These are phyloP conservation scores for Phalloptychus januarius DNA, from an alignment of 2,797 vertebrate genomes.

Conservation along the genomic window DNA sequence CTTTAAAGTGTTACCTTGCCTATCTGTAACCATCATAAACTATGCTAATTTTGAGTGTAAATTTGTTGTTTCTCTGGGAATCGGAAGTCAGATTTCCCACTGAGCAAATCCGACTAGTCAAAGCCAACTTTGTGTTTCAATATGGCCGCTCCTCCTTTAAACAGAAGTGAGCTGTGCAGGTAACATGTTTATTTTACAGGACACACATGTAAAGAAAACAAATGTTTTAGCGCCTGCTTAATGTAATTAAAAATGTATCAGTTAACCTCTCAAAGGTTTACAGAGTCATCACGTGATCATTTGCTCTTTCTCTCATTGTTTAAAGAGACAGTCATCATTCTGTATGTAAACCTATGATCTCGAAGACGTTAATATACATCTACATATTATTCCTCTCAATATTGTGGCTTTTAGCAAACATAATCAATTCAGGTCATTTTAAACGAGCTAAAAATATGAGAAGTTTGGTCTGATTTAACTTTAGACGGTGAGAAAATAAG, in stretches of 20 bases:
- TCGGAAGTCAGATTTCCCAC: no score
- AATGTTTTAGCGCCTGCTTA: no score
- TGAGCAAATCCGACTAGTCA: no score
- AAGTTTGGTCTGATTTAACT: neutral
- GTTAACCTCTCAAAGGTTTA: neutral
- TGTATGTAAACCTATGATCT: neutral
- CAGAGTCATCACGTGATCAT: neutral
- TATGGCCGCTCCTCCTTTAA: no score
- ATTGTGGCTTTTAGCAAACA: neutral
- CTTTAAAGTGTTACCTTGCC: no score
- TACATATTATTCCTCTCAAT: neutral
- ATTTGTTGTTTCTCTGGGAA: no score
- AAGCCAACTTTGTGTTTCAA: no score
- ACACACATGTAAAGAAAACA: no score
- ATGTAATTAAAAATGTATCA: neutral
- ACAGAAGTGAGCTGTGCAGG: no score
- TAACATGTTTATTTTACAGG: no score
- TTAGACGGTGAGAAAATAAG: neutral
- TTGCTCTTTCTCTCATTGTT: neutral
- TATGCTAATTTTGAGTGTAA: no score
- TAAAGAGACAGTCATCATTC: neutral
- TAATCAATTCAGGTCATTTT: neutral
- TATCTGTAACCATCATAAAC: no score
- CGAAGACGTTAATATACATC: neutral
- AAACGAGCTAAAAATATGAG: neutral